These are phyloP conservation scores for Metacarcinus magister DNA, from an alignment of 2,888 invertebrate species.

Conservation along the genomic window DNA sequence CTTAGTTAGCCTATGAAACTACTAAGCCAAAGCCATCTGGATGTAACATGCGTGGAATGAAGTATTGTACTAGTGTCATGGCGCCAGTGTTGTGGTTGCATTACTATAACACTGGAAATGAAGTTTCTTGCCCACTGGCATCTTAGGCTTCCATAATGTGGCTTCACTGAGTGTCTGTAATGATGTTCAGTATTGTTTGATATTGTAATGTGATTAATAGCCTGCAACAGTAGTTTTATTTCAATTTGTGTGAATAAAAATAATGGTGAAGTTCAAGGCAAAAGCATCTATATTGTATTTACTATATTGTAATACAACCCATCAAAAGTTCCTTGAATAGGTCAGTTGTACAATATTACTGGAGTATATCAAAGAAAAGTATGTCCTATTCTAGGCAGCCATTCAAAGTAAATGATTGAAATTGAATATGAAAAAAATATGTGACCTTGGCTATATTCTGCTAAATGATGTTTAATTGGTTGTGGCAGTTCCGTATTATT, in stretches of 20 bases:
- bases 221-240: neutral
- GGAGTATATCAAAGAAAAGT: neutral
- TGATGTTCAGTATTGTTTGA: slow-evolving; percentile 42
- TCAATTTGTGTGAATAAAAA: neutral
- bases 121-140: slow-evolving; percentile 37
- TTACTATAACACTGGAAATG: neutral
- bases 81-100: slow-evolving; percentile 29
- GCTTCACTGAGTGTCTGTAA: slow-evolving; percentile 62
- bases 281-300: slow-evolving; percentile 37
- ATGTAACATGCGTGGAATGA: neutral
- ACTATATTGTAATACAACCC: neutral
- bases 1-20: neutral
- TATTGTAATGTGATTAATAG: neutral
- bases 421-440: neutral
- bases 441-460: neutral
- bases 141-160: slow-evolving; percentile 71
- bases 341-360: neutral
- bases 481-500: neutral
- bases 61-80: slow-evolving; percentile 29
- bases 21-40: neutral
- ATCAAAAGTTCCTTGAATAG: neutral
- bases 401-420: neutral
- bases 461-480: neutral
- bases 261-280: neutral
- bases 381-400: neutral